These are phyloP conservation scores for Halocynthia aurantium DNA, from an alignment of 23 tunicate genomes.

Conservation along the genomic window DNA sequence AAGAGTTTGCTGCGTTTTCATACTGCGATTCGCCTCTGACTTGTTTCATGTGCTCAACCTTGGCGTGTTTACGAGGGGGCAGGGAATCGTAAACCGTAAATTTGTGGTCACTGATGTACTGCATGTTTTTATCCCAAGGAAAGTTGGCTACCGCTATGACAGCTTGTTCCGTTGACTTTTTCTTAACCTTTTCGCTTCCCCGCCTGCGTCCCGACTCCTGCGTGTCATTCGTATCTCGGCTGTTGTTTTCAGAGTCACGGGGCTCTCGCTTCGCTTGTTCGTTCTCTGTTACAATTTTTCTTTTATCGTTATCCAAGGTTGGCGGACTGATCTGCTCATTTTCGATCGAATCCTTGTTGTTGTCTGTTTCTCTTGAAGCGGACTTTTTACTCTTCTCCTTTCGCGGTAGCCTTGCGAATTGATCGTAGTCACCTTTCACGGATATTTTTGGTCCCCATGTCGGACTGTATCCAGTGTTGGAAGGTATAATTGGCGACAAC, in stretches of 20 bases:
- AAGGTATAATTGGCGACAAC: too few species aligned
- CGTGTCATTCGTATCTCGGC: too few species aligned
- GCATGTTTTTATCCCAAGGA: neutral
- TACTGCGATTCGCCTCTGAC: neutral
- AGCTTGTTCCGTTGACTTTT: neutral
- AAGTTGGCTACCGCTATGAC: slow-evolving; percentile 4
- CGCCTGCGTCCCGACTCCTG: neutral
- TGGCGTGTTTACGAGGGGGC: slow-evolving; percentile 19
- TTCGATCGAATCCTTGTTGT: neutral
- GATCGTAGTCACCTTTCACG: slow-evolving; percentile 62
- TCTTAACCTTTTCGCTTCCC: neutral
- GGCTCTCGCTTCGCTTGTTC: neutral
- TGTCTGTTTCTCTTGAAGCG: neutral
- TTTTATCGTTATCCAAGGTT: neutral
- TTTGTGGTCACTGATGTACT: neutral
- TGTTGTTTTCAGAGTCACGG: neutral
- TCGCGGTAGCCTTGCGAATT: slow-evolving; percentile 45
- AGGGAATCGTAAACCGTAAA: neutral
- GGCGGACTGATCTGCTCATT: too few species aligned
- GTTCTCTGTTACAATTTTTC: neutral
- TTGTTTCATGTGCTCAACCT: slow-evolving; percentile 25
- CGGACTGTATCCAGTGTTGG: too few species aligned
- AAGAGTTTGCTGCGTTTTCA: neutral
- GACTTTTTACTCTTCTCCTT: slow-evolving; percentile 4
- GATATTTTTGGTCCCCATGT: slow-evolving; percentile 18